phyloP scores from a whole-genome alignment of 2,797 vertebrate species.

The Semotilus atromaculatus region DNA sequence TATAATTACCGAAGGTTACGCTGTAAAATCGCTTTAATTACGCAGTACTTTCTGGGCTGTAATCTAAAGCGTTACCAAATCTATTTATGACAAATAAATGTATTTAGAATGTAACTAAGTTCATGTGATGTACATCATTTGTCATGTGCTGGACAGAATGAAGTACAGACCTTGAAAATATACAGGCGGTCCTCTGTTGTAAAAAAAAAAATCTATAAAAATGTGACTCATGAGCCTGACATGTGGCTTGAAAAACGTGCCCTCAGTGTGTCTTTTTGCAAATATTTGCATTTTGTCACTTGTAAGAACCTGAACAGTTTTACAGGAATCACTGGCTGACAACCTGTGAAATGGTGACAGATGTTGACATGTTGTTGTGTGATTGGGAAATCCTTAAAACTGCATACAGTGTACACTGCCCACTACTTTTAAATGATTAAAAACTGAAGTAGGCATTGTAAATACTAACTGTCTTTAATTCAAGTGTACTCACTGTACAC shows the following conservation, averaged over 20 bases:
- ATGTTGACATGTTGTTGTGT: background rate
- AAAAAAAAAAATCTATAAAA: slow-evolving; percentile 3
- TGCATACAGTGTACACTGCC: background rate
- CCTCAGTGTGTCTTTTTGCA: background rate
- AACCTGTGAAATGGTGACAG: background rate
- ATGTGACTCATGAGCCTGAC: slow-evolving; percentile 13
- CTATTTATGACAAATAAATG: background rate
- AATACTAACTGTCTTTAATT: background rate
- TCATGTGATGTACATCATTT: slow-evolving; percentile 1
- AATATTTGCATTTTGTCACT: background rate
- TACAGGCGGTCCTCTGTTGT: slow-evolving; percentile 6
- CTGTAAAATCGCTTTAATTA: too few relatives aligned
- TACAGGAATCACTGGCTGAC: background rate
- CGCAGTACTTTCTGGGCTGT: too few relatives aligned
- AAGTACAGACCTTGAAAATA: slow-evolving; percentile 2
- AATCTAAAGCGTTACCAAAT: too few relatives aligned
- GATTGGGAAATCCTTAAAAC: background rate
- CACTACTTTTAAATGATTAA: background rate
- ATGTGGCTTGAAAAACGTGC: background rate
- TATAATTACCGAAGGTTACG: too few relatives aligned
- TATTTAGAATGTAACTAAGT: background rate
- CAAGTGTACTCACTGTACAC: background rate
- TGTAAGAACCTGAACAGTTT: background rate
- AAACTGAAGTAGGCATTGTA: background rate
- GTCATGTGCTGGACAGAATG: slow-evolving; percentile 15